Conservation (phyloP, 2,797 vertebrate species). For the Anas bernieri region DNA sequence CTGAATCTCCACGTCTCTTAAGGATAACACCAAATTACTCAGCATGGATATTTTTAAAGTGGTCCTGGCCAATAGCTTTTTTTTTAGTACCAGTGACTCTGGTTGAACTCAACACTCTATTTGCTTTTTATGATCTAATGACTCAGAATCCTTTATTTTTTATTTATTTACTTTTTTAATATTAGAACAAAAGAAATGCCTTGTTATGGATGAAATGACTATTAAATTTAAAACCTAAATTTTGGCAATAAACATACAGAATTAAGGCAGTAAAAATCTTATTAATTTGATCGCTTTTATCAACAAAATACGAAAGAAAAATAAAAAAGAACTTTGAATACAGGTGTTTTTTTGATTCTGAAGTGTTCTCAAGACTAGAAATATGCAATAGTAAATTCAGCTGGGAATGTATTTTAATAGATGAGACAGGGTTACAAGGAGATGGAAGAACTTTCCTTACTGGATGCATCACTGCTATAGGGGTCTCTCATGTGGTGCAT, state of each 20-base stretch:
- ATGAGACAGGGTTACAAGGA: background rate
- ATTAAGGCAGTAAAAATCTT: background rate
- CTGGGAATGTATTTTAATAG: background rate
- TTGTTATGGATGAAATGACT: background rate
- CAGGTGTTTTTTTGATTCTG: background rate
- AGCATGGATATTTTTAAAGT: background rate
- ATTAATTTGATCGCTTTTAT: background rate
- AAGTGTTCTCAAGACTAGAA: background rate
- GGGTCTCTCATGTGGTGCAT: background rate
- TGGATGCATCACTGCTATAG: background rate
- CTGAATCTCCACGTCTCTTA: background rate
- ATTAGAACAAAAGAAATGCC: background rate
- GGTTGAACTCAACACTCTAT: conserved; percentile 7
- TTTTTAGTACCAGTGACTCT: conserved; percentile 1
- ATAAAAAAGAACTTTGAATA: background rate
- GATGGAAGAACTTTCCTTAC: background rate
- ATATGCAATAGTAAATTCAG: background rate
- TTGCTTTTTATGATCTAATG: conserved; percentile 27
- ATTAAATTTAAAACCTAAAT: conserved; percentile 13
- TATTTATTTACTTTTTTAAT: background rate
- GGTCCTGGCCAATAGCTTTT: background rate
- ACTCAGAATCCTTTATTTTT: background rate
- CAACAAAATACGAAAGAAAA: background rate
- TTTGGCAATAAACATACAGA: background rate
- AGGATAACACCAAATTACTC: background rate